Conservation (phyloP, 1,140 invertebrate genomes). For the Hirudo medicinalis region DNA sequence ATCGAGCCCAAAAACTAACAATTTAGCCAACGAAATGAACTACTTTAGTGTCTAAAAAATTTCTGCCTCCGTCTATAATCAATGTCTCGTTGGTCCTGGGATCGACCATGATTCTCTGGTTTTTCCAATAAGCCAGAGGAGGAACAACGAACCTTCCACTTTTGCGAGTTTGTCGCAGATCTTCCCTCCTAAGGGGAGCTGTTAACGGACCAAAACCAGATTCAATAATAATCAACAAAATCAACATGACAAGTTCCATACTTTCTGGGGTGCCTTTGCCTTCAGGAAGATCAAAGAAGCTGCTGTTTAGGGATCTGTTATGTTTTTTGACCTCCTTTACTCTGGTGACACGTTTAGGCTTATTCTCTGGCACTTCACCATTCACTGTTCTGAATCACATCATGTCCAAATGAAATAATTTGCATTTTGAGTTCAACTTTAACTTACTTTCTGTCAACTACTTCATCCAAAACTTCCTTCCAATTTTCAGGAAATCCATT, state of each 20-base stretch:
- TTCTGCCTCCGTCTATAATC: background rate
- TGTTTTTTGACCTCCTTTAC: no score
- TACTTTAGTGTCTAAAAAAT: background rate
- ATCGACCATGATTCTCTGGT: conserved; percentile 4
- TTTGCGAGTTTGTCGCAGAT: background rate
- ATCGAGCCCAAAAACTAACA: no score
- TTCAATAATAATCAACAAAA: background rate
- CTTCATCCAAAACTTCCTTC: no score
- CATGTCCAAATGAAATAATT: no score
- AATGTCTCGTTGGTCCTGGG: background rate
- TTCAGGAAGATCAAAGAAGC: background rate
- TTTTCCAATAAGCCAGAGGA: conserved; percentile 8
- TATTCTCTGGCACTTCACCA: no score
- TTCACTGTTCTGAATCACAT: no score
- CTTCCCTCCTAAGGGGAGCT: background rate
- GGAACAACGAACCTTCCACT: background rate
- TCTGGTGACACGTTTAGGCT: no score
- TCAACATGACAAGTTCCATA: background rate
- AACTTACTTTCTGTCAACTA: no score
- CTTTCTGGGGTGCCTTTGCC: conserved; percentile 6
- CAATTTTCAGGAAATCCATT: no score
- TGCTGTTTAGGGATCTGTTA: background rate
- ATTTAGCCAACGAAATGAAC: conserved; percentile 4
- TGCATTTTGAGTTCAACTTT: no score
- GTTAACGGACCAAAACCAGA: background rate